These are phyloP conservation scores for Gila orcuttii DNA, from an alignment of 2,113 vertebrate species.

Conservation along the genomic window DNA sequence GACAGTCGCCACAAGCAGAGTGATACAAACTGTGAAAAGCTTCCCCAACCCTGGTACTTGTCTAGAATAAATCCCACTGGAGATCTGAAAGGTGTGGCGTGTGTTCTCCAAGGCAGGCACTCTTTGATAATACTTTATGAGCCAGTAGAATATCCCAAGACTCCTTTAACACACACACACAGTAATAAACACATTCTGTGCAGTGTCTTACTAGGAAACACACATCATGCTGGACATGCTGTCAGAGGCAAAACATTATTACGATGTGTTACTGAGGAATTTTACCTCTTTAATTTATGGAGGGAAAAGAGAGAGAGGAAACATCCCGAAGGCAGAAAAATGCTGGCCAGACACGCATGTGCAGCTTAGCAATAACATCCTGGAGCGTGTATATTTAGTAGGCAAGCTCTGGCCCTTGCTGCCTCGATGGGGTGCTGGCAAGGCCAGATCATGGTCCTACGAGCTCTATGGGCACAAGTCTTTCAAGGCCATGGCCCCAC, in stretches of 20 bases:
- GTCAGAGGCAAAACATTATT: conserved; percentile 53
- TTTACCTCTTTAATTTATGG: conserved; percentile 64
- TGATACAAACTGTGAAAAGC: not conserved
- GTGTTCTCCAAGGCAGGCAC: conserved; percentile 29
- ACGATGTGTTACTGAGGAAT: conserved; percentile 63
- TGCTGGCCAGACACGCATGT: conserved; percentile 64
- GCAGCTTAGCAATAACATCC: conserved; percentile 70
- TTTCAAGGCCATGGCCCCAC: not conserved
- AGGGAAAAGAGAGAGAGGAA: conserved; percentile 53
- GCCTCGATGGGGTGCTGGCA: conserved; percentile 57
- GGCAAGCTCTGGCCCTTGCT: conserved; percentile 54
- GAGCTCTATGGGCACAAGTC: not conserved
- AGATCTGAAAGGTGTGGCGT: conserved; percentile 39
- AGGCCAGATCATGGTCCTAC: conserved; percentile 43
- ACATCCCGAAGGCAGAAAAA: conserved; percentile 57
- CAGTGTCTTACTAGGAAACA: conserved; percentile 50
- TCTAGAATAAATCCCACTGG: conserved; percentile 48
- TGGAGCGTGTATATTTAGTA: conserved; percentile 70
- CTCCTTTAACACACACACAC: conserved; percentile 43
- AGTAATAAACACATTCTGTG: conserved; percentile 50
- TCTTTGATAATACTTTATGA: conserved; percentile 19
- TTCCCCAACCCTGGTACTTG: not conserved
- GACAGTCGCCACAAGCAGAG: too few relatives aligned
- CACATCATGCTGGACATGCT: conserved; percentile 55
- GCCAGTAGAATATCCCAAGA: conserved; percentile 44